Conservation (phyloP, 1,140 invertebrate species). For the Diachasma alloeum region DNA sequence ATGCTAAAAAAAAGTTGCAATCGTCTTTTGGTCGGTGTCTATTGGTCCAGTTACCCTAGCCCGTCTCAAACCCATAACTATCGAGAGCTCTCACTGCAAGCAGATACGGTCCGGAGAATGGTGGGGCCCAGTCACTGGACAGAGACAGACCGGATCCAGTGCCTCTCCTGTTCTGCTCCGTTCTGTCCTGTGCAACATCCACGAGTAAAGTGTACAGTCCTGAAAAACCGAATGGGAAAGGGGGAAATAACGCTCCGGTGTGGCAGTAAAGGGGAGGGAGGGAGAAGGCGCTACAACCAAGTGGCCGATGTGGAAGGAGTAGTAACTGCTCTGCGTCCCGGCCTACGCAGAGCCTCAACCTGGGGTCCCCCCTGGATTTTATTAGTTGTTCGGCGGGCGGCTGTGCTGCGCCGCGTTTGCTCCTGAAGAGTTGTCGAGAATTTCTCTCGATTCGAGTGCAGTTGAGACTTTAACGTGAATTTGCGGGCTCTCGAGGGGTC, state of each 20-base stretch:
- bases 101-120: not conserved
- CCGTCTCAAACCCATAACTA: no score
- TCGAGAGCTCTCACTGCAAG: not conserved
- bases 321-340: slow-evolving; percentile 56
- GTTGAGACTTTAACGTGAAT: not conserved
- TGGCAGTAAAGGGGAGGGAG: slow-evolving; percentile 44
- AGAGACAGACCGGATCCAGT: not conserved
- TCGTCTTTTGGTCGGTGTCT: no score
- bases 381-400: slow-evolving; percentile 63
- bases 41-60: no score
- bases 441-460: not conserved
- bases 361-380: slow-evolving; percentile 52
- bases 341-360: slow-evolving; percentile 49
- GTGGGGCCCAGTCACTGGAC: not conserved
- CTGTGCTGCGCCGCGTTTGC: slow-evolving; percentile 37
- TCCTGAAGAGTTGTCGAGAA: not conserved
- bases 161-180: not conserved
- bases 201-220: not conserved
- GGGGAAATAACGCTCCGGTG: not conserved
- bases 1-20: no score
- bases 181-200: not conserved
- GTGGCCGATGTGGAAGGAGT: slow-evolving; percentile 49
- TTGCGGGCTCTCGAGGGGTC: not conserved
- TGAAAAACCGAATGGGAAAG: not conserved
- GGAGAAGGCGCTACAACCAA: slow-evolving; percentile 33